Evolutionary conservation across 2,797 vertebrate genomes (phyloP).

Genomic region (Bufotes viridis): DNA sequence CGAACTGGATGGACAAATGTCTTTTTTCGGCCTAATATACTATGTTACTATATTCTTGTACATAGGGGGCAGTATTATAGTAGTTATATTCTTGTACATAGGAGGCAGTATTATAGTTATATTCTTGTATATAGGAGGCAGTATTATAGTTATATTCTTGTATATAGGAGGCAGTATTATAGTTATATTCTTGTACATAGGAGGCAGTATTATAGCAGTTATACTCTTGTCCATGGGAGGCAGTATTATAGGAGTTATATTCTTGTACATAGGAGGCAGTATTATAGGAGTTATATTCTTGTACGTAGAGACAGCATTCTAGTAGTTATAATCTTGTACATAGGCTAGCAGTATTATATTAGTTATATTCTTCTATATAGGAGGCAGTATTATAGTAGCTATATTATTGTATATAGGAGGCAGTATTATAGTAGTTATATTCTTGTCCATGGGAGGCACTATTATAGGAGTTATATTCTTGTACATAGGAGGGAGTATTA

Average conservation of each 20-base stretch:
- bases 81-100: no score
- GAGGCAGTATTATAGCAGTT: conserved; percentile 1
- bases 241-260: conserved; percentile 17
- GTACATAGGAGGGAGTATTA: neutral
- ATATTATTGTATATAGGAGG: neutral
- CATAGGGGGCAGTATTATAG: no score
- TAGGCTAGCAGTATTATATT: neutral
- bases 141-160: neutral
- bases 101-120: neutral
- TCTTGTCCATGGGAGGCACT: no score
- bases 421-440: no score
- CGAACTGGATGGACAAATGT: no score
- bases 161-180: neutral
- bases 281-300: conserved; percentile 12
- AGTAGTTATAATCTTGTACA: conserved; percentile 10
- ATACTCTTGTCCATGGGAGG: neutral
- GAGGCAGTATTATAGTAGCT: neutral
- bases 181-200: neutral
- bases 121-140: neutral
- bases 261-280: neutral
- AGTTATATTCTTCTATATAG: neutral
- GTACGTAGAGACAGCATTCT: neutral
- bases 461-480: no score
- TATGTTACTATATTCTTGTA: no score
- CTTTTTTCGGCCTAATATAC: no score